Conservation (phyloP, 2,888 invertebrate species). For the Agrilus mali region DNA sequence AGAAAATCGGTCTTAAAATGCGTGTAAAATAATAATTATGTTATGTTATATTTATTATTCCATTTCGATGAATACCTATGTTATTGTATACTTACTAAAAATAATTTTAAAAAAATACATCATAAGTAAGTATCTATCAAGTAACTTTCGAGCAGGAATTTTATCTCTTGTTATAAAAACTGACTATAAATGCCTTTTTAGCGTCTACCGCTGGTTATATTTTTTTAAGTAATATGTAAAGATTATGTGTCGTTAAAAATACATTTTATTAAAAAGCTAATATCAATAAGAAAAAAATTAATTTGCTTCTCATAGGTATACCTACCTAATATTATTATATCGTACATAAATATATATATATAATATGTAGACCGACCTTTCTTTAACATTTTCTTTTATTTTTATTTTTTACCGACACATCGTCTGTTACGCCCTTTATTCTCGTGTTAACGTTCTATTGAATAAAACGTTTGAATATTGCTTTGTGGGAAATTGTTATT, state of each 20-base stretch:
- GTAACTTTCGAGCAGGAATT: constrained; percentile 10
- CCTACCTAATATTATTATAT: too few relatives aligned
- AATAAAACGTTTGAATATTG: constrained; percentile 39
- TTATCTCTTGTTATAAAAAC: constrained; percentile 29
- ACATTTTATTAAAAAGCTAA: background rate
- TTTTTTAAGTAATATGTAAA: constrained; percentile 2
- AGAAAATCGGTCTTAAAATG: too few relatives aligned
- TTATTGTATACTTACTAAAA: constrained; percentile 23
- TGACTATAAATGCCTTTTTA: constrained; percentile 38
- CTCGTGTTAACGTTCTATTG: constrained; percentile 28
- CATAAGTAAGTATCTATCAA: constrained; percentile 7
- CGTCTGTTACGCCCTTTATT: background rate
- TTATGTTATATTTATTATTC: constrained; percentile 19
- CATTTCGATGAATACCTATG: constrained; percentile 39
- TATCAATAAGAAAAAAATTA: too few relatives aligned
- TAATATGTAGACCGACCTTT: too few relatives aligned
- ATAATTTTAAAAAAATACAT: constrained; percentile 10
- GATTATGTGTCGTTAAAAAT: constrained; percentile 7
- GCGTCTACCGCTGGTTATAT: constrained; percentile 28
- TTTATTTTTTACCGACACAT: background rate
- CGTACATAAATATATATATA: too few relatives aligned
- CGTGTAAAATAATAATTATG: too few relatives aligned
- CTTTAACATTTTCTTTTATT: background rate
- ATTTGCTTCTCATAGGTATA: too few relatives aligned
- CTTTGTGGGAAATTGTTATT: constrained; percentile 43